phyloP scores from a whole-genome alignment of 2,113 vertebrate species.

The Phycodurus eques region DNA sequence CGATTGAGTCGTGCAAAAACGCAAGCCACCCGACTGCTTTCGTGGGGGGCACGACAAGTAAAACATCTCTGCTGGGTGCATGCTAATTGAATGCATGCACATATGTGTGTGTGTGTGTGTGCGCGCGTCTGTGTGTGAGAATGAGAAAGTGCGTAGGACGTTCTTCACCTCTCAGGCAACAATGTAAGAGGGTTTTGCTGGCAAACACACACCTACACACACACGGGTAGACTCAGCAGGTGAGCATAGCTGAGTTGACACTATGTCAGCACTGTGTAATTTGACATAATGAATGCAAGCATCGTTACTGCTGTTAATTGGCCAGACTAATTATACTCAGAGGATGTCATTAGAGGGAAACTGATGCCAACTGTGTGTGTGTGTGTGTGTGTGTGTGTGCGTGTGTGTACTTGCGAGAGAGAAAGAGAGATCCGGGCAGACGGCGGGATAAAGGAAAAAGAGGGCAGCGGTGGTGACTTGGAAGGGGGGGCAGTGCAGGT shows the following conservation, averaged over 20 bases:
- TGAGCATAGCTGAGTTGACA: slow-evolving; percentile 98
- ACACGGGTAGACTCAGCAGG: slow-evolving; percentile 83
- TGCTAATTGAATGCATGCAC: slow-evolving; percentile 60
- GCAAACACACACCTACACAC: slow-evolving; percentile 15
- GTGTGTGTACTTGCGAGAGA: slow-evolving; percentile 21
- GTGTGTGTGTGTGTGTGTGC: slow-evolving; percentile 2
- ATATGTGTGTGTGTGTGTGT: slow-evolving; percentile 5
- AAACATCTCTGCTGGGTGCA: slow-evolving; percentile 52
- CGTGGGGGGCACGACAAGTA: slow-evolving; percentile 40
- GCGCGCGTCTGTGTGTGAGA: slow-evolving; percentile 4
- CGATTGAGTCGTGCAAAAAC: slow-evolving; percentile 68
- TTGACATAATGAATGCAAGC: slow-evolving; percentile 99
- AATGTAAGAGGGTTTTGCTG: slow-evolving; percentile 62
- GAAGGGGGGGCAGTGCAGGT: slow-evolving; percentile 45
- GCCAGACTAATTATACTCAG: slow-evolving; percentile 99
- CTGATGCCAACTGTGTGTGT: slow-evolving; percentile 58
- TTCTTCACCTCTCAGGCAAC: slow-evolving; percentile 49
- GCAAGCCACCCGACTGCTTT: slow-evolving; percentile 71
- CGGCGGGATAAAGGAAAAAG: slow-evolving; percentile 30
- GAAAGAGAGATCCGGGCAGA: slow-evolving; percentile 41
- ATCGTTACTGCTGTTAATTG: slow-evolving; percentile 99
- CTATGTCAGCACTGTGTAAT: slow-evolving; percentile 93
- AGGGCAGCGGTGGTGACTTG: background rate
- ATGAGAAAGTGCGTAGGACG: slow-evolving; percentile 24
- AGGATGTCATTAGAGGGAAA: slow-evolving; percentile 98